Evolutionary conservation across 92 coral and sea anemone species (phyloP), one percentile per base, ranked within the genome.

Genomic region (Epizoanthus rinbou): DNA sequence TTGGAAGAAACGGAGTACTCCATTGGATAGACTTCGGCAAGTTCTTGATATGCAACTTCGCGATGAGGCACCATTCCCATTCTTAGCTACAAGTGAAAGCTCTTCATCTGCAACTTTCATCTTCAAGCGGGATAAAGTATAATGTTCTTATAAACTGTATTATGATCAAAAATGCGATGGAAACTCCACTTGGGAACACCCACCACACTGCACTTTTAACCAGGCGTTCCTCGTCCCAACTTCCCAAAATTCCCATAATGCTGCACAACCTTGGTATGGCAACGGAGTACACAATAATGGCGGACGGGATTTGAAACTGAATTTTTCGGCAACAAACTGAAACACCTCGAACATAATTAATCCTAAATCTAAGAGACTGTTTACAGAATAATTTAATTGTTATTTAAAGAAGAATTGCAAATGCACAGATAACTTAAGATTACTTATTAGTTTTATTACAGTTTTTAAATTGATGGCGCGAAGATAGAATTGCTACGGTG

Each of bases 271-370:
- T 83, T 25, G 23, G 57, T 71, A 76, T 76, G 69, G 81, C 81
- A 76, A 76, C 81, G 69, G 57, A 17, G 31, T 75, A 76, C 56
- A 76, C 81, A 76, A 78, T 43, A 22, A 78, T 78, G 82, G 82
- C 82, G 82, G 82, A 78, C 2, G 50, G 14, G 18, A 17, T n/a
- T 18, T 31, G 21, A 31, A 16, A 21, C 56, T 17, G 14, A 25
- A 50, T 50, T 50, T 50, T 50, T 11, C 15, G 67, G 39, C 13
- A 37, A 14, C 45, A 58, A 59, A n/a, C n/a, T n/a, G n/a, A n/a
- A n/a, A 35, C 35, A 37, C 45, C 5, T 62, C 43, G 25, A 11
- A 25, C 45, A 57, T 18, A 33, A 33, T 67, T 67, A n/a, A 31
- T 75, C 68, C 52, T 75, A 33, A 53, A 10, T 18, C 58, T 78